Evolutionary conservation across 2,113 vertebrate genomes (phyloP).

Genomic region (Epinephelus cyanopodus): DNA sequence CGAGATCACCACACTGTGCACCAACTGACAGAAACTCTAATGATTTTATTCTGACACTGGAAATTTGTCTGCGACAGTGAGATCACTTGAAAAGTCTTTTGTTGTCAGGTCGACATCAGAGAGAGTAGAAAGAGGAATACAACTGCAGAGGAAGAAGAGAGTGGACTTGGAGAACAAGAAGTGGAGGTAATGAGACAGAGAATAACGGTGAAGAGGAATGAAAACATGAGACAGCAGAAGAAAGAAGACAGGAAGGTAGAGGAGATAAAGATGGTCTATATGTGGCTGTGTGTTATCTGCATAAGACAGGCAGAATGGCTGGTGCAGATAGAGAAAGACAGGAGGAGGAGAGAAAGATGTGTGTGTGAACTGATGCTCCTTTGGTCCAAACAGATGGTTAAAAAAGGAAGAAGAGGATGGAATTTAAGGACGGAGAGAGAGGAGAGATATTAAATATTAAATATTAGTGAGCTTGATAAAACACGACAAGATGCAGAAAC

Average conservation of each 20-base stretch:
- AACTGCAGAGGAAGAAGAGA: neutral
- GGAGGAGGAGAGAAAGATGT: neutral
- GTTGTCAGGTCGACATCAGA: no score
- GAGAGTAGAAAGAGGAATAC: neutral
- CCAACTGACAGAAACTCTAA: no score
- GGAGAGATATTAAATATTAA: neutral
- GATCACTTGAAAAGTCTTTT: no score
- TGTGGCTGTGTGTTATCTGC: neutral
- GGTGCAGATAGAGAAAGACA: neutral
- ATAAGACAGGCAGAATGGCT: neutral
- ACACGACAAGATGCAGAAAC: neutral
- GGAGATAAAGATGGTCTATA: slow-evolving; percentile 24
- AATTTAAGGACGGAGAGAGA: neutral
- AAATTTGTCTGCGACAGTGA: no score
- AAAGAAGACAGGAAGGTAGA: neutral
- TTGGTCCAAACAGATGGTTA: neutral
- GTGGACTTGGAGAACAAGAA: no score
- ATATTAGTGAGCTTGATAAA: no score
- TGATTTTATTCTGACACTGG: no score
- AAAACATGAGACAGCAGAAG: slow-evolving; percentile 4
- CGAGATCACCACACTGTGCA: no score
- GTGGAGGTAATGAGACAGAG: no score
- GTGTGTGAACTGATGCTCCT: no score
- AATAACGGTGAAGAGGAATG: neutral
- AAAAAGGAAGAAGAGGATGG: neutral